phyloP scores from a whole-genome alignment of 2,797 vertebrate genomes.

The Lithobates pipiens region DNA sequence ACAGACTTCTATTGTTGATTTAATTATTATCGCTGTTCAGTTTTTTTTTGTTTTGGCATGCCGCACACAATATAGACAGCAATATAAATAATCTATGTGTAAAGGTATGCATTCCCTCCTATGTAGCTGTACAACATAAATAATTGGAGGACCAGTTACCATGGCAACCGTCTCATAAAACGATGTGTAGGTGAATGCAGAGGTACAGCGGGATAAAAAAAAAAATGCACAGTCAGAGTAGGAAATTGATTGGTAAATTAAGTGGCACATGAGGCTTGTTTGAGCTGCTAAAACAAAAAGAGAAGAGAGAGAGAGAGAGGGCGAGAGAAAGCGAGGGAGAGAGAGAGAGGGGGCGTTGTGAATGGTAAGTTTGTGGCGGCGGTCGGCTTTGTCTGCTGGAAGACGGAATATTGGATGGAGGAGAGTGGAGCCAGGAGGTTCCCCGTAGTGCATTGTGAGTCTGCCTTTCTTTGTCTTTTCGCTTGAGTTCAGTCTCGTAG shows the following conservation, averaged over 20 bases:
- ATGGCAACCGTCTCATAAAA: constrained; percentile 47
- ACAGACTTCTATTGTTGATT: too few species aligned
- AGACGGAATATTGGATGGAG: not conserved
- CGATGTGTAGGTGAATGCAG: constrained; percentile 54
- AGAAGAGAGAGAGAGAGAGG: not conserved
- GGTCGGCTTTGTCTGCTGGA: constrained; percentile 28
- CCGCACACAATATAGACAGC: not conserved
- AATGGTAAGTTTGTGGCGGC: constrained; percentile 9
- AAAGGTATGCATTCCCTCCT: constrained; percentile 1
- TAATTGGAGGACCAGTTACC: constrained; percentile 23
- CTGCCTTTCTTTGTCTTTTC: not conserved
- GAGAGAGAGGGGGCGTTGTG: not conserved
- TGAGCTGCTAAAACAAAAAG: constrained; percentile 17
- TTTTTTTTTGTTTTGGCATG: too few species aligned
- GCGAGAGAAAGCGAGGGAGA: not conserved
- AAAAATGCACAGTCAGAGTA: constrained; percentile 13
- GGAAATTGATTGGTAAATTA: constrained; percentile 38
- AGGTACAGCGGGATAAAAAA: not conserved
- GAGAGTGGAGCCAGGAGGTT: constrained; percentile 1
- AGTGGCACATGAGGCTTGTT: constrained; percentile 23
- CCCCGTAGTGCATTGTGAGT: constrained; percentile 26
- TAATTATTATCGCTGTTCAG: too few species aligned
- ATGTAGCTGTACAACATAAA: not conserved
- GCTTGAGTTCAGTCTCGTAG: not conserved
- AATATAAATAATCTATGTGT: constrained; percentile 29